phyloP scores from a whole-genome alignment of 2,113 vertebrate species.

The Condylura cristata region DNA sequence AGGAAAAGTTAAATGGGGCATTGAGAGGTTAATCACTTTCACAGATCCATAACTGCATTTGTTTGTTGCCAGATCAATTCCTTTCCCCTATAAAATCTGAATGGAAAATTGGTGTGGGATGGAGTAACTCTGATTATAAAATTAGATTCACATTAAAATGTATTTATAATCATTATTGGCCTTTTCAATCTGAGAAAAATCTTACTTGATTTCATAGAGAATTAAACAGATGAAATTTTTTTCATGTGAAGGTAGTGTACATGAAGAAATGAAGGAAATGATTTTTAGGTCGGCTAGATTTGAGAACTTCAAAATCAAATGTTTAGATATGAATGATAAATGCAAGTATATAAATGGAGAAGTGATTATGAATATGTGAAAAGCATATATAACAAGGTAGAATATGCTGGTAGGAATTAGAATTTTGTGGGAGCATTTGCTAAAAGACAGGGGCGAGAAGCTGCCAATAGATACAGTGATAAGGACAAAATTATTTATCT shows the following conservation, averaged over 20 bases:
- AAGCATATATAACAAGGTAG: neutral
- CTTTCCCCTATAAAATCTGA: constrained; percentile 39
- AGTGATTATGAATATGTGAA: neutral
- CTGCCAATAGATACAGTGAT: neutral
- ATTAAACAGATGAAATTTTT: constrained; percentile 1
- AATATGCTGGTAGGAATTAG: neutral
- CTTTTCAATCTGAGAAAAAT: constrained; percentile 31
- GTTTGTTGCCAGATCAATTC: constrained; percentile 64
- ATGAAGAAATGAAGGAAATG: neutral
- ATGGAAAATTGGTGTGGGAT: constrained; percentile 43
- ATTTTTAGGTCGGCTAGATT: neutral
- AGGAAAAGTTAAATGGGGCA: constrained; percentile 60
- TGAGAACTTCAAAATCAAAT: neutral
- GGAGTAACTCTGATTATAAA: constrained; percentile 49
- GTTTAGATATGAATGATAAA: neutral
- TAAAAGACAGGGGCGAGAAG: neutral
- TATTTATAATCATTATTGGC: constrained; percentile 58
- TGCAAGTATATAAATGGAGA: neutral
- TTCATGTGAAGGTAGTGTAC: neutral
- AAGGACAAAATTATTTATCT: neutral
- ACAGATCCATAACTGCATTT: constrained; percentile 63
- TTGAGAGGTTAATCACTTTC: constrained; percentile 74
- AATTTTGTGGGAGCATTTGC: neutral
- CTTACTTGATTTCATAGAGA: constrained; percentile 26
- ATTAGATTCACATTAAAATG: constrained; percentile 60